Evolutionary conservation across 2,113 vertebrate genomes (phyloP).

Genomic region (Campylomormyrus numenius): DNA sequence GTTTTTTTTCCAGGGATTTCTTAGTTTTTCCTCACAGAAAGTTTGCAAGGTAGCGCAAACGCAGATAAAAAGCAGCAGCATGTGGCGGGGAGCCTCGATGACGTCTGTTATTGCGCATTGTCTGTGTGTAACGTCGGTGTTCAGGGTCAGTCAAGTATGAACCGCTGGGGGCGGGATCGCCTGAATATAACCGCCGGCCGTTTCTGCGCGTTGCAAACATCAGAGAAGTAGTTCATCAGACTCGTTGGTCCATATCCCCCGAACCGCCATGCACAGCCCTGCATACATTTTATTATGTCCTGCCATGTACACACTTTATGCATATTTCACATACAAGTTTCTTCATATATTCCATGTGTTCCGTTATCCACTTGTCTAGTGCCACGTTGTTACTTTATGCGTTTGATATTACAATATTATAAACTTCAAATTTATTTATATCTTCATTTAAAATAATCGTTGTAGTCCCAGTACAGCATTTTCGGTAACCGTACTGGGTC

Average conservation of each 20-base stretch:
- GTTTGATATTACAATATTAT: background rate
- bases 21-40: background rate
- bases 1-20: background rate
- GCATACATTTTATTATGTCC: background rate
- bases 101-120: conserved; percentile 58
- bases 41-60: conserved; percentile 47
- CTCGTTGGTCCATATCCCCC: background rate
- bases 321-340: background rate
- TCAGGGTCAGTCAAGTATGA: conserved; percentile 50
- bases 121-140: conserved; percentile 57
- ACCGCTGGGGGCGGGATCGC: conserved; percentile 28
- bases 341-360: background rate
- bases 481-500: background rate
- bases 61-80: conserved; percentile 39
- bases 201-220: too few species aligned
- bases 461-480: background rate
- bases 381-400: background rate
- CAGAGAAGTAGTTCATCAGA: background rate
- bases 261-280: background rate
- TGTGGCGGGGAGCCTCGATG: conserved; percentile 40
- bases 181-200: background rate
- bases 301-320: background rate
- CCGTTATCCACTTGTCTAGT: background rate
- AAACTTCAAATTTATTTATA: background rate
- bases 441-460: background rate